Percentiles rank a stretch among this genome's conserved stretches.
Evolutionary conservation across 2,797 vertebrate species (phyloP).

Genomic region (Linurgus olivaceus): DNA sequence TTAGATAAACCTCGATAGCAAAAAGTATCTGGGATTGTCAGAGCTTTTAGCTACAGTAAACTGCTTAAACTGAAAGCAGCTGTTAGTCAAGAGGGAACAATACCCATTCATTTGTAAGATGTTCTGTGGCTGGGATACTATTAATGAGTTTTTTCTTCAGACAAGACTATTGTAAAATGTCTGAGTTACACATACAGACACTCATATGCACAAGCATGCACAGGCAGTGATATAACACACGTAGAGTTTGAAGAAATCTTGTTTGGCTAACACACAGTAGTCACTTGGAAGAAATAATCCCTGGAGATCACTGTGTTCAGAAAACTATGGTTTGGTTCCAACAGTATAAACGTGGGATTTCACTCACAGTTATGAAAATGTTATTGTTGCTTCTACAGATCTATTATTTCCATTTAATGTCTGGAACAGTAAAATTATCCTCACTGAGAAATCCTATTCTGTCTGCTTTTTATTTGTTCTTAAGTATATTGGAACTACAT

Average conservation of each 20-base stretch:
- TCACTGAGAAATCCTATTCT: neutral
- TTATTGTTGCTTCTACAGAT: neutral
- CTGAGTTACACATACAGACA: neutral
- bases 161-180: neutral
- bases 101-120: conserved; percentile 61
- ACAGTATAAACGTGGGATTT: neutral
- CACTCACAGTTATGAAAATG: conserved; percentile 21
- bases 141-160: conserved; percentile 49
- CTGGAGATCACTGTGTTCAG: neutral
- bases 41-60: conserved; percentile 69
- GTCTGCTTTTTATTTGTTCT: neutral
- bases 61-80: conserved; percentile 77
- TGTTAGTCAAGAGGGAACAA: conserved; percentile 61
- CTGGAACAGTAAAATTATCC: neutral
- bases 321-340: neutral
- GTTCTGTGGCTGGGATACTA: conserved; percentile 4
- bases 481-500: neutral
- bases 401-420: conserved; percentile 5
- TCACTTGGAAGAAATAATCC: neutral
- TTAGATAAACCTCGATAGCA: conserved; percentile 75
- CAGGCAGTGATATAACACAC: neutral
- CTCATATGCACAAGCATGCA: neutral
- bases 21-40: conserved; percentile 68
- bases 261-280: conserved; percentile 16
- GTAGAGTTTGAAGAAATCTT: neutral